Evolutionary conservation across 2,113 vertebrate genomes (phyloP), one percentile per base, ranked within the genome.

Genomic region (Anser brachyrhynchus): DNA sequence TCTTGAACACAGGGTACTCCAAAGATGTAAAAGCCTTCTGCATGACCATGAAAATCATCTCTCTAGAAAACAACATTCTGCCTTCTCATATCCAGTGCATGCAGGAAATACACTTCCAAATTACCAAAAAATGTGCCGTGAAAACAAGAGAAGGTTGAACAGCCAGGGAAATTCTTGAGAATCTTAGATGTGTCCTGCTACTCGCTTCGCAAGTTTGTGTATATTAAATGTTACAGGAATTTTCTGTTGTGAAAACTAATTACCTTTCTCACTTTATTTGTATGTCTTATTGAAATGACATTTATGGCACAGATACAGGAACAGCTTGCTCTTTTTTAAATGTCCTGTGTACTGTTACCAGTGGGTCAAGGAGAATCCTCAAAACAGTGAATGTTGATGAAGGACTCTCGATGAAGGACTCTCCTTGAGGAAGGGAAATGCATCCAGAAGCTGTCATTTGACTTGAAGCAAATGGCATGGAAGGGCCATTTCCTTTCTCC

Each of bases 181-280:
- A 22, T 64, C 39, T 28, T 5, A 1, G 1, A 82, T 44, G 4
- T 46, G 5, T 5, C 11, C 25, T 2, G 1, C 13, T 74, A 35
- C 37, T 81, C 17, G 59, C 20, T 72, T 72, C n/a, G 1, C 22
- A 69, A 61, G 26, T 59, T 51, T n/a, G 14, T 39, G 14, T 14
- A 23, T 46, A 35, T 79, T 79, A 79, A 75, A 21, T 69, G 64
- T n/a, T 55, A 88, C 3, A 25, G 29, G 35, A 86, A 65, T 35
- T 6, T 57, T 73, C 35, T 23, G 4, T 15, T 59, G 11, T 23
- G 35, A 81, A 20, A 71, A 86, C 4, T 59, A 37, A 59, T 59
- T 75, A 87, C 46, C 33, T 43, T 17, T 21, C 57, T 89, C 25
- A 67, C 20, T 87, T 49, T 62, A n/a, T 64, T 43, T 51, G 13